Conservation (phyloP, 2,113 vertebrate genomes). For the Todiramphus saurophagus region DNA sequence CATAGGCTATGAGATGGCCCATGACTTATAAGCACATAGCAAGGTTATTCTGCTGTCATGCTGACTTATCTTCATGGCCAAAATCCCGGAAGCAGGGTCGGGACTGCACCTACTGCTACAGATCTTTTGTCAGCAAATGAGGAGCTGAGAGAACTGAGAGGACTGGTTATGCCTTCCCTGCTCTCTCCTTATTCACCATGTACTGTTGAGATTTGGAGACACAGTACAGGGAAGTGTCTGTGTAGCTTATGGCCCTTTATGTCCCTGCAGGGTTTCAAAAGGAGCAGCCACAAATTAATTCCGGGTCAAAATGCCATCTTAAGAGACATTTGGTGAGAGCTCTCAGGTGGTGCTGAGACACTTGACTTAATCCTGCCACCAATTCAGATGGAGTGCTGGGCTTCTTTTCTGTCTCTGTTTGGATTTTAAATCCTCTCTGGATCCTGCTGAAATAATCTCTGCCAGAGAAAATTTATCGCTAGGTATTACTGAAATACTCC, state of each 20-base stretch:
- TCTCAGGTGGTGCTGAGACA: background rate
- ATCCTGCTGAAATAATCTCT: slow-evolving; percentile 38
- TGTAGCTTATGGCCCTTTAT: background rate
- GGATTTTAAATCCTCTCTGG: slow-evolving; percentile 44
- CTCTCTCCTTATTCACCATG: background rate
- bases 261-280: background rate
- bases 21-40: background rate
- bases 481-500: slow-evolving; percentile 54
- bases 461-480: slow-evolving; percentile 60
- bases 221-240: background rate
- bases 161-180: background rate
- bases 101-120: background rate
- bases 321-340: background rate
- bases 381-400: background rate
- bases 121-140: background rate
- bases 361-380: slow-evolving; percentile 18
- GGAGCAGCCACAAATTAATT: background rate
- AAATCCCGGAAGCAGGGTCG: background rate
- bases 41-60: background rate
- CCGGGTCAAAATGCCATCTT: background rate
- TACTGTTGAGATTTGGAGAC: background rate
- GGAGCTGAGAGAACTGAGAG: background rate
- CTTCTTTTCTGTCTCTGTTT: slow-evolving; percentile 34
- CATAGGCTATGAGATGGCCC: background rate
- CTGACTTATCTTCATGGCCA: background rate